These are phyloP conservation scores for Aythya baeri DNA, from an alignment of 2,113 vertebrate species.

Conservation along the genomic window DNA sequence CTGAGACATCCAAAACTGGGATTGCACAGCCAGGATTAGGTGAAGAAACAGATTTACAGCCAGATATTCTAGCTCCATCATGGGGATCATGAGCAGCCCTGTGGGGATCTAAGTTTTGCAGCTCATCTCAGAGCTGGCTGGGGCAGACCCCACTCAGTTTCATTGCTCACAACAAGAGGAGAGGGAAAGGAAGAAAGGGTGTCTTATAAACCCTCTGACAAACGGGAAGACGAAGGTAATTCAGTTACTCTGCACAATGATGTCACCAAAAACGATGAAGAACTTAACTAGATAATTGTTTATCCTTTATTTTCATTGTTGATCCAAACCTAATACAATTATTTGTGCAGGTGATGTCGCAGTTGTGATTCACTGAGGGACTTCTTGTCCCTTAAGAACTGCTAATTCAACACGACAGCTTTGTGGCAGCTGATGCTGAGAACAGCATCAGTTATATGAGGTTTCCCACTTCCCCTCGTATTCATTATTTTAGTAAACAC, in stretches of 20 bases:
- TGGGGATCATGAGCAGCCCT: not conserved
- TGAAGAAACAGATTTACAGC: not conserved
- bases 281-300: slow-evolving; percentile 51
- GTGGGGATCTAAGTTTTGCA: fast-evolving
- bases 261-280: slow-evolving; percentile 36
- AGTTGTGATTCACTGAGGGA: slow-evolving; percentile 21
- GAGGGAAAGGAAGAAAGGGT: not conserved
- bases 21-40: not conserved
- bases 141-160: not conserved
- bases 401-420: slow-evolving; percentile 32
- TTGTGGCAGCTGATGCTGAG: not conserved
- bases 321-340: slow-evolving; percentile 57
- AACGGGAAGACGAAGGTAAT: slow-evolving; percentile 22
- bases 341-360: slow-evolving; percentile 56
- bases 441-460: not conserved
- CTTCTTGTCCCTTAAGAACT: not conserved
- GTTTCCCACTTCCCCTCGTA: not conserved
- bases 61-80: fast-evolving
- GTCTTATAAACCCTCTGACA: not conserved
- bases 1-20: not conserved
- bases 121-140: not conserved
- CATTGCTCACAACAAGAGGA: not conserved
- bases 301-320: slow-evolving; percentile 34
- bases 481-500: not conserved
- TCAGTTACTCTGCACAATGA: not conserved